phyloP scores from a whole-genome alignment of 2,113 vertebrate species.

The Raja brachyura region DNA sequence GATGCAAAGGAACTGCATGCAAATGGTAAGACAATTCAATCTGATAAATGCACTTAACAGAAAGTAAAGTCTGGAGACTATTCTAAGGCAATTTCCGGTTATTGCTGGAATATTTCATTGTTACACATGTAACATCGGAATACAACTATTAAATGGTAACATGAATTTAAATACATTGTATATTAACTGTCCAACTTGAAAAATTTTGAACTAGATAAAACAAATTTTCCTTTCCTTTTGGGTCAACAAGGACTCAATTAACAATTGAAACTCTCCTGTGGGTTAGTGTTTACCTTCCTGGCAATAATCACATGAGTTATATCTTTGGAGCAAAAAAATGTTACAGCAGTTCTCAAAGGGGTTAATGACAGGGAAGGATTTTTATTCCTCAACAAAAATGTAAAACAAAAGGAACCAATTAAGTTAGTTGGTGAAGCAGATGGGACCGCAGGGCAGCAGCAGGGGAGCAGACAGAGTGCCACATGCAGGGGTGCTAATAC shows the following conservation, averaged over 20 bases:
- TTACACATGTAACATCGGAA: not conserved
- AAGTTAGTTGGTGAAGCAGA: slow-evolving; percentile 33
- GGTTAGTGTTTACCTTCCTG: slow-evolving; percentile 26
- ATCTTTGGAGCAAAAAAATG: slow-evolving; percentile 8
- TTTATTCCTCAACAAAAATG: slow-evolving; percentile 32
- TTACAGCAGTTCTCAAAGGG: slow-evolving; percentile 33
- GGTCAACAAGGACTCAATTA: not conserved
- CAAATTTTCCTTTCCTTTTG: not conserved
- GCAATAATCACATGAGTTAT: not conserved
- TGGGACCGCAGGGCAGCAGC: slow-evolving; percentile 35
- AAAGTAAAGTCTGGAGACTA: not conserved
- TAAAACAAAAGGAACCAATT: slow-evolving; percentile 37
- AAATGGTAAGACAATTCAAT: not conserved
- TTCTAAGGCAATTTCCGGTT: not conserved
- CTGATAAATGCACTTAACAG: not conserved
- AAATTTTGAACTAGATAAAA: not conserved
- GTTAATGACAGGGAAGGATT: slow-evolving; percentile 34
- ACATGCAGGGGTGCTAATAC: slow-evolving; percentile 37
- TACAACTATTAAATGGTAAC: not conserved
- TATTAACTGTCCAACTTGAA: not conserved
- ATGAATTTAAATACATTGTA: not conserved
- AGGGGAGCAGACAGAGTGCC: slow-evolving; percentile 13
- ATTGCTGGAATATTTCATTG: not conserved
- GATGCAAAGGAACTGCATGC: not conserved
- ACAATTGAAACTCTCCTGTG: slow-evolving; percentile 10